Evolutionary conservation across 2,113 vertebrate species (phyloP).

Genomic region (Misgurnus mizolepis): DNA sequence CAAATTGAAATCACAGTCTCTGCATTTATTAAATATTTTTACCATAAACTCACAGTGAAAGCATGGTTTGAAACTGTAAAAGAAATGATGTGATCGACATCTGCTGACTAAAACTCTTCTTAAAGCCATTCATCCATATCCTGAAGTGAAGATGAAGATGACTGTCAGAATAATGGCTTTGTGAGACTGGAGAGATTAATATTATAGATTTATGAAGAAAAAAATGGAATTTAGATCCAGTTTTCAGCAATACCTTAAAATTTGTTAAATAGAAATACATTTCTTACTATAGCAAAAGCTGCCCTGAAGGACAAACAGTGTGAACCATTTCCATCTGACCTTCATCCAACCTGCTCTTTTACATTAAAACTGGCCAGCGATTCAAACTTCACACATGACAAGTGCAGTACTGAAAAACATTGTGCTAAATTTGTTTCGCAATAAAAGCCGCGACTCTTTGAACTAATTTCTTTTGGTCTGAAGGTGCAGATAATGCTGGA

Average conservation of each 20-base stretch:
- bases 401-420: too few species aligned
- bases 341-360: too few species aligned
- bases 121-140: constrained; percentile 27
- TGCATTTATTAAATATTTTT: too few species aligned
- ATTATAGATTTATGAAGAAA: not conserved
- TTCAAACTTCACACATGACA: too few species aligned
- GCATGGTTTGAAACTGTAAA: not conserved
- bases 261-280: not conserved
- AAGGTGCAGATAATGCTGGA: constrained; percentile 7
- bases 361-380: too few species aligned
- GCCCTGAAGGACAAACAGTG: not conserved
- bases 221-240: constrained; percentile 6
- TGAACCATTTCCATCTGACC: not conserved
- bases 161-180: constrained; percentile 22
- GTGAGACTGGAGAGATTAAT: constrained; percentile 2
- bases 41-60: too few species aligned
- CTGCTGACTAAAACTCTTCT: not conserved
- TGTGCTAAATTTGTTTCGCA: too few species aligned
- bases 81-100: constrained; percentile 15
- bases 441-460: too few species aligned
- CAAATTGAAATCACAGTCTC: too few species aligned
- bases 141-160: constrained; percentile 30
- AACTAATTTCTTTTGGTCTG: not conserved
- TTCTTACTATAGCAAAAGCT: not conserved
- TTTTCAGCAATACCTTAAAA: not conserved